These are phyloP conservation scores for Ormyrus thymus DNA, from an alignment of 2,888 invertebrate genomes.

Conservation along the genomic window DNA sequence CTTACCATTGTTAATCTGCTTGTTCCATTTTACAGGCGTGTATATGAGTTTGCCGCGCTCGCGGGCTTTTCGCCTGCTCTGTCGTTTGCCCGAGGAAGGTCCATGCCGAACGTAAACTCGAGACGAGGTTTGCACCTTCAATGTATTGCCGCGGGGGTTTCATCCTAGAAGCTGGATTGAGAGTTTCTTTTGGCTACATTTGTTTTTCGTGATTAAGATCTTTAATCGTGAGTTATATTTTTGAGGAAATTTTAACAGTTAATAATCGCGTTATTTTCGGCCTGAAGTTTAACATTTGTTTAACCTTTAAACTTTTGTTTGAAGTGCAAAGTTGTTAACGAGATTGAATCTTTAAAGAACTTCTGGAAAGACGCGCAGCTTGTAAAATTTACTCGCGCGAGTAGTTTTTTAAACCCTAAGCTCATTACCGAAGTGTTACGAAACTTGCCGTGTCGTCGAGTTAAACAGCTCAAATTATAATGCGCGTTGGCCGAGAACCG, in stretches of 20 bases:
- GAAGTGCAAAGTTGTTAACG: too few relatives aligned
- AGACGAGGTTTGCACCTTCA: too few relatives aligned
- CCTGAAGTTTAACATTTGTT: too few relatives aligned
- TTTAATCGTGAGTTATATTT: too few relatives aligned
- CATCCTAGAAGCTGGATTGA: neutral
- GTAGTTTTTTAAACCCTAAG: neutral
- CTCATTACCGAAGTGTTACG: neutral
- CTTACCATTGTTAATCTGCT: slow-evolving; percentile 54
- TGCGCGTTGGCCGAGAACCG: neutral
- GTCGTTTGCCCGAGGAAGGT: too few relatives aligned
- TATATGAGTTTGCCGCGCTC: slow-evolving; percentile 20
- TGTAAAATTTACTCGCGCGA: neutral
- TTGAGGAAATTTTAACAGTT: too few relatives aligned
- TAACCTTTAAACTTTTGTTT: too few relatives aligned
- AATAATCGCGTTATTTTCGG: too few relatives aligned
- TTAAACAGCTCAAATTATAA: slow-evolving; percentile 16
- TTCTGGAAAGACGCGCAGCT: neutral
- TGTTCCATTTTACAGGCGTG: slow-evolving; percentile 47
- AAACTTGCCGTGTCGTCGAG: neutral
- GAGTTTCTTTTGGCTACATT: neutral
- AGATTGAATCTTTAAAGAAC: too few relatives aligned
- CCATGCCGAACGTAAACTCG: too few relatives aligned
- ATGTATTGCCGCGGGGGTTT: too few relatives aligned
- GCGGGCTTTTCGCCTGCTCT: neutral
- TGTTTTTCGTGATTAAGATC: too few relatives aligned